Evolutionary conservation across 2,113 vertebrate genomes (phyloP).

Genomic region (Suncus etruscus): DNA sequence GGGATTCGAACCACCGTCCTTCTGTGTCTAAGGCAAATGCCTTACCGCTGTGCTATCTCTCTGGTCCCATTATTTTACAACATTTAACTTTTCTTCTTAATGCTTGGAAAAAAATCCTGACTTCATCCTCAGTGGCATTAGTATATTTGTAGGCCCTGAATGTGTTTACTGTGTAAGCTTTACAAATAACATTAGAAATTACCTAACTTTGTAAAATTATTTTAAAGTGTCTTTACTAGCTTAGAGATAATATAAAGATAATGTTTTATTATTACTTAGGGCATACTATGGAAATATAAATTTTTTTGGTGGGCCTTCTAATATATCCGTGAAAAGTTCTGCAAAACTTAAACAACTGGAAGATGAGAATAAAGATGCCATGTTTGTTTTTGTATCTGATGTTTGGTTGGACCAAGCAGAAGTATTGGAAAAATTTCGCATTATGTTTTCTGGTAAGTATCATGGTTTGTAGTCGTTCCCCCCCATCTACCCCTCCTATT

Average conservation of each 20-base stretch:
- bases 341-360: constrained; percentile 95
- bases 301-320: constrained; percentile 97
- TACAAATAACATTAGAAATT: constrained; percentile 56
- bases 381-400: constrained; percentile 97
- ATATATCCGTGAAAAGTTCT: constrained; percentile 93
- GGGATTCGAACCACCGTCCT: too few relatives aligned
- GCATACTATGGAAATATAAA: constrained; percentile 96
- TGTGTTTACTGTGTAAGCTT: constrained; percentile 15
- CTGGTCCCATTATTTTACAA: constrained; percentile 49
- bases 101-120: too few relatives aligned
- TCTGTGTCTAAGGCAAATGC: too few relatives aligned
- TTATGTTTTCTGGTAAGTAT: constrained; percentile 95
- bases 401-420: constrained; percentile 96
- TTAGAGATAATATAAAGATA: too few relatives aligned
- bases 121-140: too few relatives aligned
- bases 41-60: too few relatives aligned
- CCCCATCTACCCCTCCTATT: neutral
- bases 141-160: neutral
- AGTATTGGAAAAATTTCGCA: constrained; percentile 95
- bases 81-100: neutral
- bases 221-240: neutral
- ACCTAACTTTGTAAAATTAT: constrained; percentile 47
- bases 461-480: too few relatives aligned
- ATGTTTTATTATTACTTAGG: constrained; percentile 84
- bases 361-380: constrained; percentile 96